Percentiles rank a stretch among this genome's conserved stretches.
Conservation (phyloP, 2,888 invertebrate species). For the Limulus polyphemus region DNA sequence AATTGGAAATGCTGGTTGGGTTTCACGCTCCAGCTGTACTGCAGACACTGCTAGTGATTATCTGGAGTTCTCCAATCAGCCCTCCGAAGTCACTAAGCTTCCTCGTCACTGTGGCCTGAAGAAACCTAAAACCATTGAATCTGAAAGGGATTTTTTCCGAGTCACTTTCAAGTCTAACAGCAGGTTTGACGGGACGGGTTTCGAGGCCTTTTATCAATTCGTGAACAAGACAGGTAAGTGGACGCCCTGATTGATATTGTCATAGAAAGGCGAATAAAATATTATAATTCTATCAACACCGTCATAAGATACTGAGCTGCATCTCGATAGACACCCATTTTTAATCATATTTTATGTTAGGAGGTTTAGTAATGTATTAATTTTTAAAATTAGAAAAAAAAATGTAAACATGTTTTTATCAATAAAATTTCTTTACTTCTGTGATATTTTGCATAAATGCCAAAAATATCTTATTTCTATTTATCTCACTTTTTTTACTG, state of each 20-base stretch:
- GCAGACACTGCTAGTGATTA: conserved; percentile 83
- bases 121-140: conserved; percentile 39
- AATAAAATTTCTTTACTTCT: no score
- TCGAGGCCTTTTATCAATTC: conserved; percentile 81
- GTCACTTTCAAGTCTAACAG: conserved; percentile 88
- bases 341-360: no score
- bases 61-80: conserved; percentile 89
- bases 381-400: no score
- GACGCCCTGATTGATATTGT: conserved; percentile 3
- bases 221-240: conserved; percentile 59
- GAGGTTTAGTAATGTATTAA: no score
- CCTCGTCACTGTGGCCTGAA: conserved; percentile 69
- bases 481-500: no score
- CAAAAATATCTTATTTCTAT: no score
- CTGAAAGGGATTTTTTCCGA: conserved; percentile 81
- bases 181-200: conserved; percentile 81
- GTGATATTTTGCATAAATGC: no score
- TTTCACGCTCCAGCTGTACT: conserved; percentile 56
- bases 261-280: no score
- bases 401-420: no score
- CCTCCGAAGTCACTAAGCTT: conserved; percentile 76
- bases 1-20: neutral
- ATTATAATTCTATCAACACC: no score
- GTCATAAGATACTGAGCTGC: no score
- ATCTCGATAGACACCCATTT: no score